phyloP scores from a whole-genome alignment of 2,113 vertebrate species.

The Cololabis saira region DNA sequence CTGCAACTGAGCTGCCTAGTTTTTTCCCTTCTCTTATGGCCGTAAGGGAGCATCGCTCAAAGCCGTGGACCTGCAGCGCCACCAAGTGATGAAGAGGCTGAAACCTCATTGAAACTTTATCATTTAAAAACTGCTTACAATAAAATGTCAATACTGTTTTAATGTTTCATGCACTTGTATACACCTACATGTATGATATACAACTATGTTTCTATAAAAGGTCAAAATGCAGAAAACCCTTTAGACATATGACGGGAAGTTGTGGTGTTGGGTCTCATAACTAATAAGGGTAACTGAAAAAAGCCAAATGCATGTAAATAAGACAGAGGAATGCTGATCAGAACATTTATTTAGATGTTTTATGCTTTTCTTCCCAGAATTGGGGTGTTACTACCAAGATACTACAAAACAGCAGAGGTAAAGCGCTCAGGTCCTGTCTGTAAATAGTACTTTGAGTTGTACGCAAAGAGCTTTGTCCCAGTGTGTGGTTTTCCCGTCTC shows the following conservation, averaged over 20 bases:
- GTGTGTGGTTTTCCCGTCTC: constrained; percentile 4
- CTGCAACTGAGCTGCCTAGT: constrained; percentile 24
- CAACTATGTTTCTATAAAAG: not conserved
- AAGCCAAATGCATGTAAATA: too few relatives aligned
- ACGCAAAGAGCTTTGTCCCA: constrained; percentile 16
- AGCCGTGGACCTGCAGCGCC: constrained; percentile 40
- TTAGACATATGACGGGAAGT: not conserved
- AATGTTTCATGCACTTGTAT: not conserved
- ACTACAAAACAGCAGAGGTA: too few relatives aligned
- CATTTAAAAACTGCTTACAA: too few relatives aligned
- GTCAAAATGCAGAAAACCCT: not conserved
- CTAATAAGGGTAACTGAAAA: too few relatives aligned
- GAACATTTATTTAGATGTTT: too few relatives aligned
- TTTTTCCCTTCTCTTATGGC: constrained; percentile 18
- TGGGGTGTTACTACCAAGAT: too few relatives aligned
- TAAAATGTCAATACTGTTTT: not conserved
- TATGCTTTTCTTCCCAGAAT: too few relatives aligned
- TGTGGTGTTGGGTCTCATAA: too few relatives aligned
- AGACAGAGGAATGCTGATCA: too few relatives aligned
- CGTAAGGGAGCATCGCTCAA: not conserved
- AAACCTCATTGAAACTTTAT: not conserved
- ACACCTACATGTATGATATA: too few relatives aligned
- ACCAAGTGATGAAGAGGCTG: constrained; percentile 40
- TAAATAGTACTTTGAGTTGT: not conserved
- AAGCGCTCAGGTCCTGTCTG: not conserved